Percentiles rank a stretch among this genome's conserved stretches.
phyloP scores from a whole-genome alignment of 2,113 vertebrate genomes.

The Rousettus leschenaultii region DNA sequence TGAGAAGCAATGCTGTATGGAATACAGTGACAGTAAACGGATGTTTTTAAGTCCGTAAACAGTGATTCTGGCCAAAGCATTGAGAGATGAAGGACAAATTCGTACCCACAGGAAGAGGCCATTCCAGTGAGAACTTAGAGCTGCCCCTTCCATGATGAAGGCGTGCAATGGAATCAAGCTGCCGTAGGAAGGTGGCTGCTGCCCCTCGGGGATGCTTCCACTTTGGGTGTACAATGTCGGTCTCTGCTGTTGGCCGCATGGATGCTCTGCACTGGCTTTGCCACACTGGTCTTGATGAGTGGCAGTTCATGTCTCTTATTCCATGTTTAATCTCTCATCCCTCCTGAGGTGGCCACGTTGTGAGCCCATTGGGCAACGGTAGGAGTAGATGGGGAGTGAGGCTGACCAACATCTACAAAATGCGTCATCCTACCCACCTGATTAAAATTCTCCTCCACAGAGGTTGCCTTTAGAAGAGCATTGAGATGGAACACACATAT shows the following conservation, averaged over 20 bases:
- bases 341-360: background rate
- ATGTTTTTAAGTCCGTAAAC: background rate
- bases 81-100: background rate
- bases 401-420: background rate
- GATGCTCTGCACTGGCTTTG: background rate
- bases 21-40: background rate
- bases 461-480: background rate
- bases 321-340: background rate
- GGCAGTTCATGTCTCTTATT: background rate
- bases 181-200: background rate
- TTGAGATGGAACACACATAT: background rate
- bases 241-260: background rate
- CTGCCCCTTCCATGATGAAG: background rate
- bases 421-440: background rate
- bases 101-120: background rate
- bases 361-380: background rate
- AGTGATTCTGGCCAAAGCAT: background rate
- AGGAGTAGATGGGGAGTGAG: background rate
- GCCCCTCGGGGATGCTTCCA: background rate
- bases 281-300: background rate
- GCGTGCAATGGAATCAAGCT: background rate
- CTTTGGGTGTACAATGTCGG: background rate
- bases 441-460: background rate
- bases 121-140: background rate
- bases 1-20: background rate